Evolutionary conservation across 2,797 vertebrate species (phyloP), one percentile per base, ranked within the genome.

Genomic region (Melanotaenia maccullochi): DNA sequence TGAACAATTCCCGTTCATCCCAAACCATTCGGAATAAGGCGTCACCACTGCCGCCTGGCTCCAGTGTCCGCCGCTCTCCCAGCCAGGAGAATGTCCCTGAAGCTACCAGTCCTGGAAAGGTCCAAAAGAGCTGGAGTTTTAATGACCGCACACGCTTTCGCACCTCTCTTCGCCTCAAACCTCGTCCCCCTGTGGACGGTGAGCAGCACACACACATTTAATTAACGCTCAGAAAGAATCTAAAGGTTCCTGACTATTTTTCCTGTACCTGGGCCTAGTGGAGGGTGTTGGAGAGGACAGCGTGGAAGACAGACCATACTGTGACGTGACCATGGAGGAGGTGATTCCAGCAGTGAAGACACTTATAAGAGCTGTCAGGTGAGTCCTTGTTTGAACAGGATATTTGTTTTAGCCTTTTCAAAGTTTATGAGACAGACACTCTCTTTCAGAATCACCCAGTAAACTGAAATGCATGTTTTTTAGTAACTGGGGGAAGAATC

Each of bases 111-210:
- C 97, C 97, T 0, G 95, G 94, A 61, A 99, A 98, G 85, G 97
- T 99, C 75, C 97, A 98, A 93, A 99, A 99, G 85, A 99, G 97
- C 89, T 99, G 98, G 97, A 99, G 98, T 87, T 99, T 99, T 82
- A 99, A 98, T 0, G 98, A 99, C 87, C 95, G 98, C 65, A 98
- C 97, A 0, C 95, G 97, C 0, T 97, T 99, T 88, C 96, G 97
- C 14, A 97, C 97, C 0, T 99, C 98, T 0, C 93, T 99, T n/a
- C 93, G 97, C 71, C 95, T 99, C 73, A 98, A 98, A 65, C 90
- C 96, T 0, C 95, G 97, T 0, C 90, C 87, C 0, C 92, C 96
- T 0, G 87, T 82, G 0, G 97, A 99, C 24, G 95, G 98, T 99
- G 91, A 78, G 60, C 30, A 18, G 24, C 42, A 16, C 51, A n/a